Percentiles rank a stretch among this genome's conserved stretches.
phyloP scores from a whole-genome alignment of 2,797 vertebrate species.

The Oreochromis grahami region DNA sequence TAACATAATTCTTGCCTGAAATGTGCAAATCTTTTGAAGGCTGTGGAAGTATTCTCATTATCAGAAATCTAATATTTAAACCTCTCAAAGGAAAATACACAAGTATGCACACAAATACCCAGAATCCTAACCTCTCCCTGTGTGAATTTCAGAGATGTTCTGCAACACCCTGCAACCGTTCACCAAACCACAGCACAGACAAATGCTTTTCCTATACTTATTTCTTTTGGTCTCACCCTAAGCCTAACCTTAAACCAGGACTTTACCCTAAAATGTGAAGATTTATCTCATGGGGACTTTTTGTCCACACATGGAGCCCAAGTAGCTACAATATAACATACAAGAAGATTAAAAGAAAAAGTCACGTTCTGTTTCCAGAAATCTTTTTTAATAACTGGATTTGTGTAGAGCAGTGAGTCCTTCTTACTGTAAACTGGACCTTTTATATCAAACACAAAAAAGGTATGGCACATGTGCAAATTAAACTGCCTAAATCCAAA shows the following conservation, averaged over 20 bases:
- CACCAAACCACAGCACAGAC: neutral
- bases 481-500: neutral
- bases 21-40: neutral
- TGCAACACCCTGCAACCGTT: neutral
- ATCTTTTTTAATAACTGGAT: neutral
- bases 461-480: neutral
- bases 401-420: neutral
- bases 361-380: neutral
- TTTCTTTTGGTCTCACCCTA: neutral
- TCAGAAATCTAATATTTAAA: neutral
- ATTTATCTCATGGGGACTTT: neutral
- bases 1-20: neutral
- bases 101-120: neutral
- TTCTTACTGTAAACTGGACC: neutral
- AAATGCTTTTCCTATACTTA: neutral
- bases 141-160: neutral
- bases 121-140: neutral
- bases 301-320: neutral
- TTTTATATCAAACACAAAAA: neutral
- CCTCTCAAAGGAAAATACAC: neutral
- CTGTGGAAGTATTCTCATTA: neutral
- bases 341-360: neutral
- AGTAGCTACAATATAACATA: neutral
- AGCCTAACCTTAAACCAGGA: neutral
- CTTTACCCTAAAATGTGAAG: neutral